Conservation (phyloP, 2,888 invertebrate species). For the Xiphydria camelus region DNA sequence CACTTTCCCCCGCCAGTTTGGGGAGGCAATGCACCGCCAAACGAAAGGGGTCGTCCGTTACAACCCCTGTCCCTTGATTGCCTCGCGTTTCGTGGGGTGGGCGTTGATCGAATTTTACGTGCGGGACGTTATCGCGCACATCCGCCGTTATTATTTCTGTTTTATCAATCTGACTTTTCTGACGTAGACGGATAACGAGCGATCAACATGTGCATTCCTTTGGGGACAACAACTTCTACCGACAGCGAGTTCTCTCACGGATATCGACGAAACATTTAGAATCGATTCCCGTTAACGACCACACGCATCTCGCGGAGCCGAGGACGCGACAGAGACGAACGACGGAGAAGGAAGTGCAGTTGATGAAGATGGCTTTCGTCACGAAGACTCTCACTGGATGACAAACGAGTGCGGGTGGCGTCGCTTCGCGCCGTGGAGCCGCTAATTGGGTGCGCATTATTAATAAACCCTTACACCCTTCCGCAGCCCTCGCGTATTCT, state of each 20-base stretch:
- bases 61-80: constrained; percentile 28
- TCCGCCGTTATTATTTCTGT: no score
- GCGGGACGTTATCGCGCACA: no score
- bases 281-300: constrained; percentile 21
- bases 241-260: no score
- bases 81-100: constrained; percentile 20
- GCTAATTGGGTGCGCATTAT: constrained; percentile 41
- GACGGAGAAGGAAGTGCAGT: constrained; percentile 24
- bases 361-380: constrained; percentile 33
- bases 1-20: background rate
- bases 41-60: constrained; percentile 15
- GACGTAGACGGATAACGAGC: no score
- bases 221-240: no score
- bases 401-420: constrained; percentile 32
- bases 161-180: no score
- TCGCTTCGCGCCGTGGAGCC: constrained; percentile 25
- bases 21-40: no score
- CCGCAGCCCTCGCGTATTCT: background rate
- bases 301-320: constrained; percentile 19
- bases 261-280: no score
- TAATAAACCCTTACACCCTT: constrained; percentile 32
- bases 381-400: constrained; percentile 24
- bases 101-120: background rate
- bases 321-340: constrained; percentile 16
- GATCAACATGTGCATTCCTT: no score